phyloP scores from a whole-genome alignment of 2,113 vertebrate species.

The Oryzias woworae region DNA sequence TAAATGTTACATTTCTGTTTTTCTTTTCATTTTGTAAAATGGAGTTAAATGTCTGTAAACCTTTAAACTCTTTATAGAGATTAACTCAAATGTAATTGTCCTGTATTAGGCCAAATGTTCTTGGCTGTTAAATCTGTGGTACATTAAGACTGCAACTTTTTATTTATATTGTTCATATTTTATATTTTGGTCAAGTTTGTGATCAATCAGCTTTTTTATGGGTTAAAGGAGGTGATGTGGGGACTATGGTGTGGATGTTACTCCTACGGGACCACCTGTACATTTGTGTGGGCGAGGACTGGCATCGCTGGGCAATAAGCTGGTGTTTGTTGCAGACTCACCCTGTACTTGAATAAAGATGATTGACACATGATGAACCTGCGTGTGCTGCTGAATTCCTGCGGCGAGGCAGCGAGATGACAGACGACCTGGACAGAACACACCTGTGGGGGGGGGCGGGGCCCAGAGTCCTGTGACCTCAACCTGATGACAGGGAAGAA shows the following conservation, averaged over 20 bases:
- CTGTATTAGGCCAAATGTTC: too few relatives aligned
- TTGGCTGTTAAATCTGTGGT: too few relatives aligned
- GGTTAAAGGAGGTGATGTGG: too few relatives aligned
- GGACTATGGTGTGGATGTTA: neutral
- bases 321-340: constrained; percentile 41
- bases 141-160: neutral
- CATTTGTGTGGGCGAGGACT: neutral
- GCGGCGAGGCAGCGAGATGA: constrained; percentile 23
- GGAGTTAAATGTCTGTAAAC: too few relatives aligned
- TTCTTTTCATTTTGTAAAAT: too few relatives aligned
- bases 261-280: constrained; percentile 24
- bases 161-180: constrained; percentile 10
- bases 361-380: constrained; percentile 30
- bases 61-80: too few relatives aligned
- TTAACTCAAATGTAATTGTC: too few relatives aligned
- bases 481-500: constrained; percentile 60
- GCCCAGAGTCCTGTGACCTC: constrained; percentile 57
- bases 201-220: neutral
- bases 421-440: constrained; percentile 47
- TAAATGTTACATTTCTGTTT: too few relatives aligned
- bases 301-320: neutral
- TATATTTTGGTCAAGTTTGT: constrained; percentile 38
- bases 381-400: constrained; percentile 49
- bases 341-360: constrained; percentile 59
- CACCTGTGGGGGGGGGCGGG: constrained; percentile 65